Evolutionary conservation across 2,797 vertebrate genomes (phyloP).

Genomic region (Menidia menidia): DNA sequence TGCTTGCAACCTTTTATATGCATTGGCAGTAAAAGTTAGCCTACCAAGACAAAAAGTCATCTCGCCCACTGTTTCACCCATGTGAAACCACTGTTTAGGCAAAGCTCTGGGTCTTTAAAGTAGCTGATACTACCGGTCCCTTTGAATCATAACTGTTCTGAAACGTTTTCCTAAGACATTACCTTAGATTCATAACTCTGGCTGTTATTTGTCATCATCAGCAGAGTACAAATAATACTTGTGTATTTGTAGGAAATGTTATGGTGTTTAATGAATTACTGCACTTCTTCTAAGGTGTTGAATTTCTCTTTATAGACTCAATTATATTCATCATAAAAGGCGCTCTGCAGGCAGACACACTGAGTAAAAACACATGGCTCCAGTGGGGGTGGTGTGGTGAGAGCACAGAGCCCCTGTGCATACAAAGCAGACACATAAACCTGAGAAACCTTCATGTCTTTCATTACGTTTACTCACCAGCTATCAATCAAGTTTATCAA

Average conservation of each 20-base stretch:
- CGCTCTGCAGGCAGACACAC: constrained; percentile 61
- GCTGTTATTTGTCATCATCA: constrained; percentile 18
- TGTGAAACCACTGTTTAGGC: too few species aligned
- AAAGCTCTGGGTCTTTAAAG: constrained; percentile 4
- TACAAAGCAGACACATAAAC: constrained; percentile 40
- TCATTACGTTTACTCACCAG: constrained; percentile 40
- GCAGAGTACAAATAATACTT: constrained; percentile 78
- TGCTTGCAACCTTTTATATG: not conserved
- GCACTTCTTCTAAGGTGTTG: constrained; percentile 79
- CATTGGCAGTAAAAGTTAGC: too few species aligned
- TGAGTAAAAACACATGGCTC: constrained; percentile 59
- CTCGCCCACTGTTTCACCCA: constrained; percentile 8
- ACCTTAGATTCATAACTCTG: not conserved
- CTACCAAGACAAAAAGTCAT: too few species aligned
- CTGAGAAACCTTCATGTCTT: constrained; percentile 18
- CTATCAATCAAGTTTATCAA: constrained; percentile 35
- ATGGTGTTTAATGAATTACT: constrained; percentile 79
- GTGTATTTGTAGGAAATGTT: constrained; percentile 78
- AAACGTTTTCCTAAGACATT: not conserved
- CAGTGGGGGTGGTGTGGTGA: constrained; percentile 4
- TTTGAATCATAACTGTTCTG: constrained; percentile 6
- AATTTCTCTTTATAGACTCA: constrained; percentile 79
- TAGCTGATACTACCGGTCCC: constrained; percentile 3
- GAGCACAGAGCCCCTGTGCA: constrained; percentile 14
- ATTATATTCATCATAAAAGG: constrained; percentile 84